phyloP scores from a whole-genome alignment of 2,113 vertebrate genomes.

The Micronycteris hirsuta region DNA sequence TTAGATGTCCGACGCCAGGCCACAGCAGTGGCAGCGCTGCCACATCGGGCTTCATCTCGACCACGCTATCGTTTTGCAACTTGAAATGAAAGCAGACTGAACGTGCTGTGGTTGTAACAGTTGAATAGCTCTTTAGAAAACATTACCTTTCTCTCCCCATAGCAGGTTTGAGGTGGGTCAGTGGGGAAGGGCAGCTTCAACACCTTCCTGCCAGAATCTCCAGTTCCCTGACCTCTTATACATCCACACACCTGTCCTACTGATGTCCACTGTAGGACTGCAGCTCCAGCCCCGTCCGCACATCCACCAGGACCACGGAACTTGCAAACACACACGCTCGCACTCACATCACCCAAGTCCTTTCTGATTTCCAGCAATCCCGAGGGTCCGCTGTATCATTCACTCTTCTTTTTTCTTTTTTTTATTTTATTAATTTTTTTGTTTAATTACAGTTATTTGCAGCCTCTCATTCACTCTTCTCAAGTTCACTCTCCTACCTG shows the following conservation, averaged over 20 bases:
- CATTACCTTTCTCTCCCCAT: not conserved
- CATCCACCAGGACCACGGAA: not conserved
- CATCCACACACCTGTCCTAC: accelerated
- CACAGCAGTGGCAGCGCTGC: not conserved
- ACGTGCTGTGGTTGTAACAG: not conserved
- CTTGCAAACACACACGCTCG: not conserved
- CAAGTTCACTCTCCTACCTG: not conserved
- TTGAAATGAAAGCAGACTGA: not conserved
- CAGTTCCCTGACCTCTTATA: not conserved
- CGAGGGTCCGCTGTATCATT: not conserved
- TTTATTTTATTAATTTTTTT: too few relatives aligned
- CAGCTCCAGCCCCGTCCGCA: not conserved
- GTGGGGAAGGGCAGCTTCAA: not conserved
- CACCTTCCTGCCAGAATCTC: not conserved
- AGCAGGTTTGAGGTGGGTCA: not conserved
- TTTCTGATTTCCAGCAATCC: too few relatives aligned
- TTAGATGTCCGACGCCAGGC: not conserved
- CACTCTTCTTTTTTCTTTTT: too few relatives aligned
- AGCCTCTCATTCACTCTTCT: not conserved
- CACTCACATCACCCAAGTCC: too few relatives aligned
- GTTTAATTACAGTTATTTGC: too few relatives aligned
- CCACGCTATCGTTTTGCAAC: not conserved
- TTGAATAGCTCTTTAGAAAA: not conserved
- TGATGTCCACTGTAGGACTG: not conserved
- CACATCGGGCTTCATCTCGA: not conserved